These are phyloP conservation scores for Neolamprologus cancellatus DNA, from an alignment of 2,113 vertebrate genomes.

Conservation along the genomic window DNA sequence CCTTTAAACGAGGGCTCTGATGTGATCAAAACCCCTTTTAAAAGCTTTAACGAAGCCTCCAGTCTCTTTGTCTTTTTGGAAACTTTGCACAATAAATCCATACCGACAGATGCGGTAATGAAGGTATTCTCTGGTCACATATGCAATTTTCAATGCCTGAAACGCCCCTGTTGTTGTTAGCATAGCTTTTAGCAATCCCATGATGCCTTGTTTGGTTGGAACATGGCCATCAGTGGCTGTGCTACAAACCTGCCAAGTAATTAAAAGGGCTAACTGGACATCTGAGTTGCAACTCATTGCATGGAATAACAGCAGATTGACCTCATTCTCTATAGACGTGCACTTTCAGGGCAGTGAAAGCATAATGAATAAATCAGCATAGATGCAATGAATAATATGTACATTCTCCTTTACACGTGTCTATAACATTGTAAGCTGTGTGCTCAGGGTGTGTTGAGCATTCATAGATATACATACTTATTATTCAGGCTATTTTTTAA, in stretches of 20 bases:
- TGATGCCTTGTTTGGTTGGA: background rate
- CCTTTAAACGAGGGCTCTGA: background rate
- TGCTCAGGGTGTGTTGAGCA: background rate
- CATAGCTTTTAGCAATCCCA: background rate
- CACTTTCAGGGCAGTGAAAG: background rate
- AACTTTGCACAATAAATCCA: background rate
- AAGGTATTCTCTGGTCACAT: background rate
- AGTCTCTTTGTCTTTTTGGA: background rate
- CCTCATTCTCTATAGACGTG: background rate
- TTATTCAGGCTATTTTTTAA: background rate
- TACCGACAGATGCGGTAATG: background rate
- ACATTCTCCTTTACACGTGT: background rate
- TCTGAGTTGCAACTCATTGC: background rate
- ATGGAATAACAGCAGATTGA: background rate
- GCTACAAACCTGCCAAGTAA: background rate
- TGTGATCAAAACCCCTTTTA: background rate
- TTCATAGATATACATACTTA: background rate
- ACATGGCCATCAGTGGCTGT: background rate
- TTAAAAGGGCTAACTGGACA: background rate
- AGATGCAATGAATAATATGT: background rate
- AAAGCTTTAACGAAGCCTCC: background rate
- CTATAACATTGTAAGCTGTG: background rate
- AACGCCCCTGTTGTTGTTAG: background rate
- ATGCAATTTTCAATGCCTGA: background rate
- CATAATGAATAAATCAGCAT: background rate